These are phyloP conservation scores for Osmerus eperlanus DNA, from an alignment of 2,113 vertebrate genomes.

Conservation along the genomic window DNA sequence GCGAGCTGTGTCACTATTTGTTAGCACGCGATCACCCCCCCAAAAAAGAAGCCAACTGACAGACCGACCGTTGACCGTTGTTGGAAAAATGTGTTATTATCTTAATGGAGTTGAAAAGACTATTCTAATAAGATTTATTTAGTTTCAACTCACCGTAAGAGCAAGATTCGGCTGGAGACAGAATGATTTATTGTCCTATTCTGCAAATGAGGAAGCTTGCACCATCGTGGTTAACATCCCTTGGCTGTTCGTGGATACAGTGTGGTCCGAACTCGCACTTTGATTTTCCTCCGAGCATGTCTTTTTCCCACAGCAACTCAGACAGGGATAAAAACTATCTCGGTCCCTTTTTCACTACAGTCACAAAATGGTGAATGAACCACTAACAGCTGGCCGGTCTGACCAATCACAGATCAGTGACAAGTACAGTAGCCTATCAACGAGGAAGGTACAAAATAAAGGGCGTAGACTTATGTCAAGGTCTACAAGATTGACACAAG, in stretches of 20 bases:
- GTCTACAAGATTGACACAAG: slow-evolving; percentile 46
- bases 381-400: slow-evolving; percentile 84
- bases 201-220: slow-evolving; percentile 46
- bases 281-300: slow-evolving; percentile 68
- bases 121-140: slow-evolving; percentile 13
- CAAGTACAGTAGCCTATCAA: slow-evolving; percentile 74
- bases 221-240: slow-evolving; percentile 51
- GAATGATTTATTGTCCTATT: slow-evolving; percentile 65
- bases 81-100: slow-evolving; percentile 13
- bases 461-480: slow-evolving; percentile 60
- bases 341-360: slow-evolving; percentile 87
- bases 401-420: slow-evolving; percentile 80
- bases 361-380: slow-evolving; percentile 99
- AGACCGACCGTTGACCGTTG: slow-evolving; percentile 34
- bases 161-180: slow-evolving; percentile 36
- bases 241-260: slow-evolving; percentile 51
- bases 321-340: slow-evolving; percentile 73
- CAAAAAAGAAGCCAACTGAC: slow-evolving; percentile 15
- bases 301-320: slow-evolving; percentile 71
- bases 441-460: slow-evolving; percentile 20
- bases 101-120: slow-evolving; percentile 28
- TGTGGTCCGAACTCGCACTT: slow-evolving; percentile 49
- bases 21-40: slow-evolving; percentile 34
- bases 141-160: slow-evolving; percentile 72
- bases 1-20: slow-evolving; percentile 51